Percentiles rank a stretch among this genome's conserved stretches.
Evolutionary conservation across 2,888 invertebrate species (phyloP).

Genomic region (Folsomia candida): DNA sequence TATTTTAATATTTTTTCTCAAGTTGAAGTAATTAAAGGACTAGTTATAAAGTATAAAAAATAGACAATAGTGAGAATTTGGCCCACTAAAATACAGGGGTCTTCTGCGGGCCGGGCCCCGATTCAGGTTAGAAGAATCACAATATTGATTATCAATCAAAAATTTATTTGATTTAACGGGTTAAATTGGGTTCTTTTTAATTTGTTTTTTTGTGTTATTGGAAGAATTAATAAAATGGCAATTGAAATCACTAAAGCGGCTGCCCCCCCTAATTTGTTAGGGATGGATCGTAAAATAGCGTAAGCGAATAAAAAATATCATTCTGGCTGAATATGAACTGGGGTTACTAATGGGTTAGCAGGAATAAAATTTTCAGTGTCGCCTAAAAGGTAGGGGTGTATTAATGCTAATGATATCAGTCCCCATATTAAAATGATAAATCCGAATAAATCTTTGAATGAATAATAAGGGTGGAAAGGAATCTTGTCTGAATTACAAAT

Average conservation of each 20-base stretch:
- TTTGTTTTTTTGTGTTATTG: slow-evolving; percentile 60
- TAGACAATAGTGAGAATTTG: slow-evolving; percentile 64
- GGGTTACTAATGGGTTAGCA: too few species aligned
- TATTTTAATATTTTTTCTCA: too few species aligned
- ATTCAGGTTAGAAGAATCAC: too few species aligned
- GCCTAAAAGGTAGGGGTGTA: too few species aligned
- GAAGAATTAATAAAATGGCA: slow-evolving; percentile 65
- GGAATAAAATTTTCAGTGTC: slow-evolving; percentile 74
- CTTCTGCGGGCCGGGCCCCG: slow-evolving; percentile 68
- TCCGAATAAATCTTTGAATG: slow-evolving; percentile 65
- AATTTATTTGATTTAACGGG: too few species aligned
- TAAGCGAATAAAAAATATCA: slow-evolving; percentile 84
- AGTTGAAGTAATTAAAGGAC: too few species aligned
- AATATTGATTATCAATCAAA: too few species aligned
- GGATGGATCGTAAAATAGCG: slow-evolving; percentile 75
- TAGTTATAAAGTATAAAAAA: slow-evolving; percentile 62
- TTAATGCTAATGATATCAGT: slow-evolving; percentile 59
- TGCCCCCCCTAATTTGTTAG: slow-evolving; percentile 76
- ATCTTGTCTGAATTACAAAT: too few species aligned
- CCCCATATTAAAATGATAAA: too few species aligned
- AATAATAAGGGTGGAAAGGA: too few species aligned
- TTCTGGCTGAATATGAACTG: slow-evolving; percentile 81
- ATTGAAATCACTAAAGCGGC: slow-evolving; percentile 66
- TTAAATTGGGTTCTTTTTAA: too few species aligned
- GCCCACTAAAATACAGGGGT: slow-evolving; percentile 63